Conservation (phyloP, 2,797 vertebrate genomes). For the Eulemur coronatus region DNA sequence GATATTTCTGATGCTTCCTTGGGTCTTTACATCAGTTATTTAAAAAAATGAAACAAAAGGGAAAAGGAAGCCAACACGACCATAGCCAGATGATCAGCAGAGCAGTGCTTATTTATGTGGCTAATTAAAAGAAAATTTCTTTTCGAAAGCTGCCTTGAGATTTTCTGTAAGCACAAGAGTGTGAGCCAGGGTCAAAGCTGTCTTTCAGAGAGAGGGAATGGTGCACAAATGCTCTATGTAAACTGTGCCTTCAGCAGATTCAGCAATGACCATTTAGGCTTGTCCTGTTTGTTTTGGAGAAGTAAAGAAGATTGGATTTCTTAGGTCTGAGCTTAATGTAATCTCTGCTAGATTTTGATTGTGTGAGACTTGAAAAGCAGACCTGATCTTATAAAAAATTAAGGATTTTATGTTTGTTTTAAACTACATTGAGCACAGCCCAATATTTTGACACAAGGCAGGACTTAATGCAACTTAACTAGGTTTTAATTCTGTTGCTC, state of each 20-base stretch:
- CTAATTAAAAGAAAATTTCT: slow-evolving; percentile 52
- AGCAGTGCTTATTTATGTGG: neutral
- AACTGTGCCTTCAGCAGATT: neutral
- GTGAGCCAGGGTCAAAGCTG: neutral
- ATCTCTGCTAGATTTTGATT: neutral
- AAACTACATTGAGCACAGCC: neutral
- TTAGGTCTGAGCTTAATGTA: neutral
- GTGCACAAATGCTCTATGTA: neutral
- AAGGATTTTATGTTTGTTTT: neutral
- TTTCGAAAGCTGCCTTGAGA: slow-evolving; percentile 12
- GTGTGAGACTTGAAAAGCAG: neutral
- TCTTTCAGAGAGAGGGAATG: neutral
- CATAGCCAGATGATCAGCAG: neutral
- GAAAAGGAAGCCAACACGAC: neutral
- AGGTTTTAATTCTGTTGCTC: neutral
- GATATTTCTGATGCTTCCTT: neutral
- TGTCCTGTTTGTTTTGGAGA: neutral
- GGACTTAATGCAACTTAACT: neutral
- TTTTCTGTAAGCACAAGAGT: neutral
- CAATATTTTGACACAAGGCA: neutral
- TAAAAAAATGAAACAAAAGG: neutral
- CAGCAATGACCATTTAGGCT: neutral
- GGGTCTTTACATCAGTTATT: neutral
- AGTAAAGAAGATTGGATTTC: neutral
- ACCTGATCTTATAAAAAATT: neutral